A percentile compares a stretch with the other conserved stretches of the same genome.
These are phyloP conservation scores for Taeniopygia guttata DNA, from an alignment of 2,797 vertebrate genomes.

Conservation along the genomic window DNA sequence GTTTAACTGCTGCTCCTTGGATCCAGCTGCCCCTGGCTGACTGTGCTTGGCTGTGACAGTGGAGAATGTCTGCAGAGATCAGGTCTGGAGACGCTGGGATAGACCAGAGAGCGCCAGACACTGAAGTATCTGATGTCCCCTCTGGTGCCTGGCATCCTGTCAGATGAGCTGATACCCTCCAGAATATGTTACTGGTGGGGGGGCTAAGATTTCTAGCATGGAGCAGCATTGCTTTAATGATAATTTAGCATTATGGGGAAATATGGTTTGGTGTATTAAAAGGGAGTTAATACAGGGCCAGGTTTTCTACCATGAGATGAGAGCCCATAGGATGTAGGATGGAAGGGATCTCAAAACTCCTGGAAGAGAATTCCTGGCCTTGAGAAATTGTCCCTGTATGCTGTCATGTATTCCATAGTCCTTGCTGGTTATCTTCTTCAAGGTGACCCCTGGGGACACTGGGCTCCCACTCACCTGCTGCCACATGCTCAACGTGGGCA, in stretches of 20 bases:
- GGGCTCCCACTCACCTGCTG: background rate
- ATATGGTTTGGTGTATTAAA: background rate
- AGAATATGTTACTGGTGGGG: background rate
- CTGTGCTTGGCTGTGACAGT: background rate
- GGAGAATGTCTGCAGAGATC: background rate
- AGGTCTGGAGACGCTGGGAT: background rate
- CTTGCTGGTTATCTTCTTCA: background rate
- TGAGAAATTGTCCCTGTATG: background rate
- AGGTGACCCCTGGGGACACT: background rate
- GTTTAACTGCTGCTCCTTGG: background rate
- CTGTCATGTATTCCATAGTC: rapidly evolving
- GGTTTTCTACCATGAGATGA: rapidly evolving
- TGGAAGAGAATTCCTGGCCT: background rate
- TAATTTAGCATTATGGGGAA: background rate
- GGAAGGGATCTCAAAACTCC: background rate
- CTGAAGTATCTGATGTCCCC: background rate
- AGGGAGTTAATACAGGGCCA: background rate
- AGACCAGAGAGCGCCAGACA: background rate
- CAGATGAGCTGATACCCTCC: background rate
- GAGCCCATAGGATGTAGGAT: rapidly evolving
- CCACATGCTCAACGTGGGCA: rapidly evolving
- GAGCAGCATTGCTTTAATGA: background rate
- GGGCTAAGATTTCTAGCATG: background rate
- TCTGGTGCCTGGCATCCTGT: background rate
- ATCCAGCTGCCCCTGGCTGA: background rate